Conservation (phyloP, 2,113 vertebrate species). For the Cololabis saira region DNA sequence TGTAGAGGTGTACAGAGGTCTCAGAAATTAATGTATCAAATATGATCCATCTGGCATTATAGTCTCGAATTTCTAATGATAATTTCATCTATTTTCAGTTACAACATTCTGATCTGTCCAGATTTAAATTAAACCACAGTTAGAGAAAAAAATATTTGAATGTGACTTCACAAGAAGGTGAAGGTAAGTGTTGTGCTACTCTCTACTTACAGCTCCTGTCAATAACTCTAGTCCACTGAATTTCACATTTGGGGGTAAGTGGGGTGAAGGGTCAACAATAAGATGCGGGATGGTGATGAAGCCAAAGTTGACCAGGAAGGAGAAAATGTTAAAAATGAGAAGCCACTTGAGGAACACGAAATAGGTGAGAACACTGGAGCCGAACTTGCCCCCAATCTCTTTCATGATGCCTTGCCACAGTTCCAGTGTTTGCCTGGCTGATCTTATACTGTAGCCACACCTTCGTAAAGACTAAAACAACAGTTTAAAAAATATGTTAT, state of each 20-base stretch:
- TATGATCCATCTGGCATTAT: no score
- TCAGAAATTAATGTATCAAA: no score
- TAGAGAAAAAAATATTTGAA: not conserved
- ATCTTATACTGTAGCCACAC: constrained; percentile 72
- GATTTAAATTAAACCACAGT: not conserved
- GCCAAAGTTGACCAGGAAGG: constrained; percentile 91
- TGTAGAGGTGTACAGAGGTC: no score
- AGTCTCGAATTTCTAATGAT: no score
- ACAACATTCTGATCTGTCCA: no score
- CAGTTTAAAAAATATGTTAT: not conserved
- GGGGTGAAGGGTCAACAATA: constrained; percentile 53
- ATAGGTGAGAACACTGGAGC: constrained; percentile 92
- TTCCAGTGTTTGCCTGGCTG: constrained; percentile 65
- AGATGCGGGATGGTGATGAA: constrained; percentile 92
- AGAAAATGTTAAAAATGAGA: constrained; percentile 91
- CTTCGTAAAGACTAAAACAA: constrained; percentile 80
- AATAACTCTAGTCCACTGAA: constrained; percentile 92
- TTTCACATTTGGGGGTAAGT: constrained; percentile 61
- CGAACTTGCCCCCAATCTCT: constrained; percentile 89
- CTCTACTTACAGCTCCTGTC: constrained; percentile 89
- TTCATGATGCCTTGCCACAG: constrained; percentile 89
- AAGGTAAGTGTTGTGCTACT: no score
- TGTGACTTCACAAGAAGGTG: not conserved
- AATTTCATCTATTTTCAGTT: no score
- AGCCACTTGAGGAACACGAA: constrained; percentile 95